phyloP scores from a whole-genome alignment of 2,888 invertebrate species.

The Zaprionus obscuricornis region DNA sequence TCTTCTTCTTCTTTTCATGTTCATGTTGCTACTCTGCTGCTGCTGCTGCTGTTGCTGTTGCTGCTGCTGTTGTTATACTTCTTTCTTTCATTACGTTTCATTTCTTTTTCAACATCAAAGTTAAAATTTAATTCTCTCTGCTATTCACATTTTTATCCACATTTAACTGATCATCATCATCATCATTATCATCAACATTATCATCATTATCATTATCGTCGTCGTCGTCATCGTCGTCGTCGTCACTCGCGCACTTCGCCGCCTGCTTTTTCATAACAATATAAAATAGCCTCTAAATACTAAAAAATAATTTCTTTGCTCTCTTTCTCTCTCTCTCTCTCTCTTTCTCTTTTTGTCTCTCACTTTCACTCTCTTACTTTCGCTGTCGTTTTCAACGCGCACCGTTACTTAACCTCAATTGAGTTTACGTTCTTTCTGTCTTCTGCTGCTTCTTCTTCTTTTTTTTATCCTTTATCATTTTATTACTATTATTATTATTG shows the following conservation, averaged over 20 bases:
- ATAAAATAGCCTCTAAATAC: constrained; percentile 82
- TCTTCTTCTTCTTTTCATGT: too few relatives aligned
- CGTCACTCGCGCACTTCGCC: too few relatives aligned
- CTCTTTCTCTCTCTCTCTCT: constrained; percentile 16
- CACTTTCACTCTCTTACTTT: constrained; percentile 17
- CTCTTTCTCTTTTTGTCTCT: constrained; percentile 15
- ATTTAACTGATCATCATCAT: constrained; percentile 11
- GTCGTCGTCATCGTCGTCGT: too few relatives aligned
- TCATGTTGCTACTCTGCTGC: too few relatives aligned
- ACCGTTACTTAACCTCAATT: constrained; percentile 55
- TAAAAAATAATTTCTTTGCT: constrained; percentile 78
- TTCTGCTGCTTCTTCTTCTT: constrained; percentile 34
- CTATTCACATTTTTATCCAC: constrained; percentile 30
- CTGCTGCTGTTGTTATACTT: constrained; percentile 7
- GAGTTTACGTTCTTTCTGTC: constrained; percentile 23
- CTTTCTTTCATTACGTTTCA: too few relatives aligned
- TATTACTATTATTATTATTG: constrained; percentile 5
- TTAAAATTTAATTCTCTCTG: constrained; percentile 50
- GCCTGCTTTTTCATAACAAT: too few relatives aligned
- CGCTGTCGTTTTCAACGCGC: constrained; percentile 66
- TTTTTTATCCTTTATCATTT: constrained; percentile 11
- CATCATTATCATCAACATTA: too few relatives aligned
- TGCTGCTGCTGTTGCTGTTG: too few relatives aligned
- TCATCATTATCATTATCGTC: too few relatives aligned
- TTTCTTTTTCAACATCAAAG: constrained; percentile 30